Conservation (phyloP, 23 tunicate species). For the Styela plicata region DNA sequence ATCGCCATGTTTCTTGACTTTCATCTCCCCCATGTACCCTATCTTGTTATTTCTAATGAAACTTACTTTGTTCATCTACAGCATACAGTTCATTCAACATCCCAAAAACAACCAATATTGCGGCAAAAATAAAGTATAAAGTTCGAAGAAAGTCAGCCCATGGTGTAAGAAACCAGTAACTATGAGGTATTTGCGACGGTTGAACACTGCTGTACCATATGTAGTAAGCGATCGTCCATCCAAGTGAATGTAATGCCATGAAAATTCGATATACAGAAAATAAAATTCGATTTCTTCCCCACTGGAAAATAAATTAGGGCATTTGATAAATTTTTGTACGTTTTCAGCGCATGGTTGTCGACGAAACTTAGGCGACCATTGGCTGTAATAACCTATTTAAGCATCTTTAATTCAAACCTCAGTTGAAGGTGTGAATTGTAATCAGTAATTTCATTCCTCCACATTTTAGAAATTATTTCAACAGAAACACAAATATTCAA, state of each 20-base stretch:
- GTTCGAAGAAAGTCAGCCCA: constrained; percentile 29
- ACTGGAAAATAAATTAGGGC: background rate
- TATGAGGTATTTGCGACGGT: background rate
- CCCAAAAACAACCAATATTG: background rate
- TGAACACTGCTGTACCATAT: background rate
- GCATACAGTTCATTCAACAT: background rate
- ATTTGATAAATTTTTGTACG: background rate
- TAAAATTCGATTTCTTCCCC: background rate
- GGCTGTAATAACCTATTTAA: too few species aligned
- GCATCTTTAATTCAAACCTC: too few species aligned
- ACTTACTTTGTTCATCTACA: background rate
- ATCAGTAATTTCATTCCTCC: too few species aligned
- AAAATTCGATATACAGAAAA: background rate
- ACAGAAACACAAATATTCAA: too few species aligned
- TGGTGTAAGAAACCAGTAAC: constrained; percentile 2
- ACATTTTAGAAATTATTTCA: too few species aligned
- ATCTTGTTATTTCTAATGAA: too few species aligned
- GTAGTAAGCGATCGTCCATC: constrained; percentile 36
- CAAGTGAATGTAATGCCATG: constrained; percentile 30
- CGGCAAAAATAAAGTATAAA: background rate
- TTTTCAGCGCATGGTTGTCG: too few species aligned
- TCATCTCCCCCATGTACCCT: too few species aligned
- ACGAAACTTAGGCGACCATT: too few species aligned
- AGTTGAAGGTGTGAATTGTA: too few species aligned
- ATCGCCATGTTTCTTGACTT: too few species aligned